Evolutionary conservation across 92 coral and sea anemone genomes (phyloP).

Genomic region (Porites cylindrica): DNA sequence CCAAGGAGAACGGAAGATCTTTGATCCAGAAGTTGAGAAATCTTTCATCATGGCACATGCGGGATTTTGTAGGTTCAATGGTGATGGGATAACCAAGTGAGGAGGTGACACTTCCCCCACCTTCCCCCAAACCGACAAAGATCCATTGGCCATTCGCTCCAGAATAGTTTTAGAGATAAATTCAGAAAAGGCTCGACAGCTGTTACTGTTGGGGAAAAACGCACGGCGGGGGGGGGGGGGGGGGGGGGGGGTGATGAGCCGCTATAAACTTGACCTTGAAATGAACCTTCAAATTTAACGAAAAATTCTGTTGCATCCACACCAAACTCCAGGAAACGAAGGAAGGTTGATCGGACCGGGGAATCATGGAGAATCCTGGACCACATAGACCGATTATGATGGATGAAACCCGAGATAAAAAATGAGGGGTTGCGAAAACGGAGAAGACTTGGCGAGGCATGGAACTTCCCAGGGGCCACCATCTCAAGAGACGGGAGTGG

Average conservation of each 20-base stretch:
- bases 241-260: neutral
- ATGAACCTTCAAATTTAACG: too few species aligned
- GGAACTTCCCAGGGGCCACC: too few species aligned
- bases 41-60: constrained; percentile 43
- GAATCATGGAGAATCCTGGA: too few species aligned
- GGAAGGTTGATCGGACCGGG: too few species aligned
- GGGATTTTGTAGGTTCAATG: neutral
- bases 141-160: constrained; percentile 28
- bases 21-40: constrained; percentile 20
- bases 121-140: constrained; percentile 13
- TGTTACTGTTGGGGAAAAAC: constrained; percentile 12
- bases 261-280: neutral
- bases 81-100: neutral
- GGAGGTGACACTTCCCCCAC: constrained; percentile 16
- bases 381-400: too few species aligned
- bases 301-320: too few species aligned
- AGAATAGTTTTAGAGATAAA: constrained; percentile 40
- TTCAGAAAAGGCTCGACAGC: constrained; percentile 22
- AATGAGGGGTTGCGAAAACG: too few species aligned
- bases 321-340: too few species aligned
- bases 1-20: too few species aligned
- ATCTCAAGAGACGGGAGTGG: too few species aligned
- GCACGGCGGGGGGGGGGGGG: neutral
- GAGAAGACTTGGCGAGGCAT: too few species aligned
- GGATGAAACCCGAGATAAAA: too few species aligned